These are phyloP conservation scores for Moxostoma hubbsi DNA, from an alignment of 2,797 vertebrate species.

Conservation along the genomic window DNA sequence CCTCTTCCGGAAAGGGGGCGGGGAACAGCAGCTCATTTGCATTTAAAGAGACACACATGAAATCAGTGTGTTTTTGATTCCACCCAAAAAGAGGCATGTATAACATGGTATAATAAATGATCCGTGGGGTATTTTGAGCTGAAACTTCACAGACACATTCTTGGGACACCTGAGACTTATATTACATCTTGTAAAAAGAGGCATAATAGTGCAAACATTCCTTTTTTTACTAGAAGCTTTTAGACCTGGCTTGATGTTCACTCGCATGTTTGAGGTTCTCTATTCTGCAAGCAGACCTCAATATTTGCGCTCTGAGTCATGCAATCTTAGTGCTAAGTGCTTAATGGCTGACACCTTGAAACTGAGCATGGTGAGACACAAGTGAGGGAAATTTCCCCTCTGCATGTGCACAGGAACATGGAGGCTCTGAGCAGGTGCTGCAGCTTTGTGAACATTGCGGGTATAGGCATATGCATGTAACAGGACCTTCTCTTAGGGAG, in stretches of 20 bases:
- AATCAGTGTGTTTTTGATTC: no score
- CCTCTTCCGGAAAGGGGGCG: no score
- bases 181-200: no score
- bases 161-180: no score
- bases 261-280: neutral
- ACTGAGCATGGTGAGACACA: neutral
- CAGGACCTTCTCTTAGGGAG: conserved; percentile 35
- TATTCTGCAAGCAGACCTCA: neutral
- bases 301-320: conserved; percentile 22
- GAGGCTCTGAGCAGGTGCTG: conserved; percentile 46
- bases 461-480: conserved; percentile 39
- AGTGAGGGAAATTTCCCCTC: conserved; percentile 10
- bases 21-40: no score
- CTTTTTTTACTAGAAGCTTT: conserved; percentile 1
- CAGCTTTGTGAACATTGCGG: conserved; percentile 35
- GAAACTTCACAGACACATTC: no score
- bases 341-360: conserved; percentile 41
- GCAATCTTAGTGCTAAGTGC: conserved; percentile 31
- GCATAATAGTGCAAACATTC: neutral
- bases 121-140: no score
- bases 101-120: no score
- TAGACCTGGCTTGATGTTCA: conserved; percentile 14
- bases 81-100: no score
- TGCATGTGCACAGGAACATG: conserved; percentile 30
- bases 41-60: no score